These are phyloP conservation scores for Karalla daura DNA, from an alignment of 2,797 vertebrate genomes.

Conservation along the genomic window DNA sequence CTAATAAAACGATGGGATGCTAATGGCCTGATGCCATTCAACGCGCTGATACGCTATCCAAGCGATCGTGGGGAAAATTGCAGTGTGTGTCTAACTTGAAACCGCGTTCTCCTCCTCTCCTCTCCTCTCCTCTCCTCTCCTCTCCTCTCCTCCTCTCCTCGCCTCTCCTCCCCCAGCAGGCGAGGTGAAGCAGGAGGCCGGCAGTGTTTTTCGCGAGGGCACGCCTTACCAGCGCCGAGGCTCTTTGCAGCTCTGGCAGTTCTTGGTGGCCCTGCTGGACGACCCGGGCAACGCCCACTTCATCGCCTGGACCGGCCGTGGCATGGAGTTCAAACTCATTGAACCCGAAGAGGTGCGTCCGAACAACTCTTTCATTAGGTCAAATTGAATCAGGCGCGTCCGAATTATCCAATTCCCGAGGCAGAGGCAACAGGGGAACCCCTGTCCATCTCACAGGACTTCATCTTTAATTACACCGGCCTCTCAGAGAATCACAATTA, in stretches of 20 bases:
- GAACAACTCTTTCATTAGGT: not conserved
- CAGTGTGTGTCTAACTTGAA: no score
- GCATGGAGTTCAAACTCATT: slow-evolving; percentile 99
- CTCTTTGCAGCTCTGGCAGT: slow-evolving; percentile 98
- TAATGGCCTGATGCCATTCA: slow-evolving; percentile 13
- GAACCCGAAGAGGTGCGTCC: slow-evolving; percentile 94
- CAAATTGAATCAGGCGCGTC: not conserved
- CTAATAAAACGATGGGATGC: slow-evolving; percentile 15
- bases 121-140: not conserved
- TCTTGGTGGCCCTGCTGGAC: slow-evolving; percentile 94
- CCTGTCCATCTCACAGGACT: not conserved
- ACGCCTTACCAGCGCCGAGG: slow-evolving; percentile 96
- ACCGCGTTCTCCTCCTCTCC: not conserved
- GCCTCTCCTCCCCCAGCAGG: slow-evolving; percentile 75
- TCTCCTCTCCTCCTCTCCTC: not conserved
- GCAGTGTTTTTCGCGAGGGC: slow-evolving; percentile 88
- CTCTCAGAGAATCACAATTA: no score
- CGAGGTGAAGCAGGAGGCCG: slow-evolving; percentile 93
- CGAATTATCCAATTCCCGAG: no score
- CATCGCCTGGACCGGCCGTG: slow-evolving; percentile 98
- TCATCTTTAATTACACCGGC: no score
- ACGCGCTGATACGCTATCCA: slow-evolving; percentile 15
- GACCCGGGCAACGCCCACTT: slow-evolving; percentile 94
- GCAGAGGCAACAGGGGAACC: not conserved
- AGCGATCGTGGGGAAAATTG: not conserved